Evolutionary conservation across 2,888 invertebrate species (phyloP), one percentile per base, ranked within the genome.

Genomic region (Drosophila kambysellisi): DNA sequence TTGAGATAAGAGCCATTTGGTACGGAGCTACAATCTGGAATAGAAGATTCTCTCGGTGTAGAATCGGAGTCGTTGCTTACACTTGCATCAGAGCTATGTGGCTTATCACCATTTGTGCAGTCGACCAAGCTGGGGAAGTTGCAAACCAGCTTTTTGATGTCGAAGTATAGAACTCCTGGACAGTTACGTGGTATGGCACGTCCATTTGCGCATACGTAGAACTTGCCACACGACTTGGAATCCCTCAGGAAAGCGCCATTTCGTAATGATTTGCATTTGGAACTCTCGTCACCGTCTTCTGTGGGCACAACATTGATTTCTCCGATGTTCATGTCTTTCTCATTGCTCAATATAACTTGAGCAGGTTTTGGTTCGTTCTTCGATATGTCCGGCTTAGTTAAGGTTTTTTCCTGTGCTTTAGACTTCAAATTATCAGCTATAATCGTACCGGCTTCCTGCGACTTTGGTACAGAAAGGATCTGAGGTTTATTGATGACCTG

Each of bases 91-190:
- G 25, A 25, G 25, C 25, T 25, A 25, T 25, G 25, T 25, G 25
- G 1, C 25, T 25, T 25, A 25, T 11, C 65, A 15, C 33, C 60
- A 33, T 50, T 58, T 7, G 65, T 35, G 25, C 90, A 90, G 30
- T 88, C 57, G 7, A 89, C 86, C 9, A 76, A 56, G 30, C 59
- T 62, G 8, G 83, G 81, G 29, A 69, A 88, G 35, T 89, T 89
- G 53, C 85, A 85, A 11, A 85, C 73, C 17, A 61, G 72, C 41
- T 50, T 65, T 35, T 70, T 73, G 0, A 67, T 63, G 29, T 86
- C 85, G 25, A 88, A 89, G 39, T 70, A 17, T 0, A 88, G 68
- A 11, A 52, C 41, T 29, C 59, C 61, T 0, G 89, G 87, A 63
- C 86, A 86, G 12, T 64, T 33, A 12, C 59, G 54, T 2, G 71